A percentile compares a stretch with the other conserved stretches of the same genome.
phyloP scores from a whole-genome alignment of 2,113 vertebrate species.

The Gymnocephalus cernua region DNA sequence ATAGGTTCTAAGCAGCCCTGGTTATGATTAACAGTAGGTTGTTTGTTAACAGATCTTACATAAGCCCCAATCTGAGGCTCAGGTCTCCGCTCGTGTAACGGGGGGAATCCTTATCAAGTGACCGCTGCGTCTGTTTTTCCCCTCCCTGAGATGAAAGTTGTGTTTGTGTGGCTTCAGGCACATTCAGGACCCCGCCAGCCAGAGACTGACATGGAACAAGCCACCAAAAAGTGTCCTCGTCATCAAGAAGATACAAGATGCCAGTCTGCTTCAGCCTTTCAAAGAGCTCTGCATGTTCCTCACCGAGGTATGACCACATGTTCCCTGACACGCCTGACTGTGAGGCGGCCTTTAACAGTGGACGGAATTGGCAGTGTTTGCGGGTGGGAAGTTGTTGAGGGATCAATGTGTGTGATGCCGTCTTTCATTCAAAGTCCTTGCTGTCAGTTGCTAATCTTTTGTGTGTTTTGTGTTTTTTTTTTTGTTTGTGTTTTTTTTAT shows the following conservation, averaged over 20 bases:
- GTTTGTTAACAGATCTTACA: conserved; percentile 20
- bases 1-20: conserved; percentile 1
- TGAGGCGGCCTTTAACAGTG: neutral
- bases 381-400: neutral
- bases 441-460: neutral
- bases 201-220: conserved; percentile 97
- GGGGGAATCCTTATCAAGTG: neutral
- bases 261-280: conserved; percentile 93
- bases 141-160: neutral
- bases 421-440: neutral
- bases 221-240: conserved; percentile 97
- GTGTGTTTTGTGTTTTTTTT: neutral
- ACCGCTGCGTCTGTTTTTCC: neutral
- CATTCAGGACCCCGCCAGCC: conserved; percentile 98
- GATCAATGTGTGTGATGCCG: neutral
- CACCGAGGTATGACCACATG: conserved; percentile 85
- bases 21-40: conserved; percentile 9
- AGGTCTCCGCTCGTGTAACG: neutral
- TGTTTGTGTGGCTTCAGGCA: conserved; percentile 87
- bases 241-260: conserved; percentile 95
- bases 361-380: neutral
- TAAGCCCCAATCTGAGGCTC: neutral
- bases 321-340: neutral
- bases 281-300: conserved; percentile 95
- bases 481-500: neutral